Evolutionary conservation across 2,888 invertebrate species (phyloP).

Genomic region (Colletes collaris): DNA sequence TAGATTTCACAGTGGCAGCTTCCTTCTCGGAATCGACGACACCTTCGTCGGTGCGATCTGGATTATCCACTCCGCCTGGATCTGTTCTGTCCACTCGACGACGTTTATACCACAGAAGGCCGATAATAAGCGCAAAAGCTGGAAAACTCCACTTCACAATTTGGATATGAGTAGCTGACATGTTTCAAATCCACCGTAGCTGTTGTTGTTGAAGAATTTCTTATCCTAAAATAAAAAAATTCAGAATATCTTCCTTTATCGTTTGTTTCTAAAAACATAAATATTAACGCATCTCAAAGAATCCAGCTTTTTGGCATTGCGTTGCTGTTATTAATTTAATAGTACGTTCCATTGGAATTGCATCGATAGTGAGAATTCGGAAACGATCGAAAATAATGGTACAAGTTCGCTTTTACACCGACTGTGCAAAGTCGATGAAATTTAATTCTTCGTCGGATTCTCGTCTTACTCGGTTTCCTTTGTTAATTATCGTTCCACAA

Average conservation of each 20-base stretch:
- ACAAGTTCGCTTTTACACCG: background rate
- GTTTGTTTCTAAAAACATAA: too few species aligned
- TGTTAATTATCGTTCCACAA: slow-evolving; percentile 44
- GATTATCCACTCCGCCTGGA: slow-evolving; percentile 85
- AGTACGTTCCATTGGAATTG: background rate
- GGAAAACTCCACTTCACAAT: slow-evolving; percentile 91
- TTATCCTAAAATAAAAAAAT: slow-evolving; percentile 42
- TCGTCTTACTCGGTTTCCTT: slow-evolving; percentile 49
- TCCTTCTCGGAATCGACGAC: slow-evolving; percentile 33
- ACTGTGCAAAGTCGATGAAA: slow-evolving; percentile 47
- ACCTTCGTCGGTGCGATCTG: slow-evolving; percentile 32
- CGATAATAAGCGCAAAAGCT: slow-evolving; percentile 90
- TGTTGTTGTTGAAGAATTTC: slow-evolving; percentile 83
- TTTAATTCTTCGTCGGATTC: slow-evolving; percentile 27
- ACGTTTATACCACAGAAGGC: slow-evolving; percentile 93
- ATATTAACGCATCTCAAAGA: too few species aligned
- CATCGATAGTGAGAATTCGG: slow-evolving; percentile 1
- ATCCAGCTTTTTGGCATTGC: too few species aligned
- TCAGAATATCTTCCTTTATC: too few species aligned
- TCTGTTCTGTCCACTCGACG: slow-evolving; percentile 90
- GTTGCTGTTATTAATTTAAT: background rate
- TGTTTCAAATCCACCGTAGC: slow-evolving; percentile 90
- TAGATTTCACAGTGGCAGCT: slow-evolving; percentile 53
- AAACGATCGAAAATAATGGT: slow-evolving; percentile 7
- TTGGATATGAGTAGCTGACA: slow-evolving; percentile 90